Evolutionary conservation across 1,140 invertebrate genomes (phyloP), one percentile per base, ranked within the genome.

Genomic region (Propsilocerus akamusi): DNA sequence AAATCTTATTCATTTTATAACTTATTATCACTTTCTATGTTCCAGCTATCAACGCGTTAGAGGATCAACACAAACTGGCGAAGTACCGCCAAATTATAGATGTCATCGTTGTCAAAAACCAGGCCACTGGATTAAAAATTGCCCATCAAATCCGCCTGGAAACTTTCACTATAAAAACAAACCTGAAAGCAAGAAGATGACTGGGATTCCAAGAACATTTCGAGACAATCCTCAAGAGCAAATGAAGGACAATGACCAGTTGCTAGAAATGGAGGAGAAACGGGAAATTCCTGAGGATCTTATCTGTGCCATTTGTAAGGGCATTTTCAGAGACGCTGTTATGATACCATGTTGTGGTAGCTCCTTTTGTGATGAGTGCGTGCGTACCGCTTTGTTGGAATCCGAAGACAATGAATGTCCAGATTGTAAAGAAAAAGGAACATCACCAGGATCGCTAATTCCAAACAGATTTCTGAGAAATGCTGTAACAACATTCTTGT

Each of bases 291-390:
- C 92, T 0, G 83, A 89, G 54, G 92, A 97, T 63, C 68, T 97
- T 24, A 68, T 90, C 30, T 98, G 95, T 67, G 83, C 76, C 30
- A 76, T 97, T 28, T 98, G 95, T 67, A 79, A 88, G 48, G 89
- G 96, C 67, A 67, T 97, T n/a, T 73, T 97, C 49, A 82, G 81
- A 0, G 94, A 98, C 71, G 93, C 94, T 49, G 91, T 97, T 11
- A 83, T 97, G 74, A 93, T 94, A 63, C 89, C 90, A 2, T 98
- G 95, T 62, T 99, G 94, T 68, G 93, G 91, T 14, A 91, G 91
- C 65, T 95, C 91, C 23, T 97, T 94, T 69, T 99, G 95, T 71
- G 94, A 97, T 72, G 93, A 97, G 69, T 98, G 94, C 74, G 87
- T 97, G 48, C 75, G 91, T 50, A 84, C 80, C 51, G 79, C 80